Conservation (phyloP, 2,888 invertebrate genomes). For the Pristionchus arcanus region DNA sequence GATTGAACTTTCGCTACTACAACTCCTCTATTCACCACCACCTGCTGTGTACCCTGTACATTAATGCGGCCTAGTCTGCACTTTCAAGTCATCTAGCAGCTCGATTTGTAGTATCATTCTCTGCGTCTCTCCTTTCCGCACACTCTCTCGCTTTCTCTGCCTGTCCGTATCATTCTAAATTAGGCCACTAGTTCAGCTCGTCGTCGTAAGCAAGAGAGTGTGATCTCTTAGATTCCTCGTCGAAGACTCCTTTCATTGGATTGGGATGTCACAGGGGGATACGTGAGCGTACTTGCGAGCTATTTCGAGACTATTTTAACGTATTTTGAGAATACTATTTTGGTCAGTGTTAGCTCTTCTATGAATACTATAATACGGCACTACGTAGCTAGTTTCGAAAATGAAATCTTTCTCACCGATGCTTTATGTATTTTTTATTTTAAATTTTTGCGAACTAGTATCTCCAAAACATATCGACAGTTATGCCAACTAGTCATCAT, state of each 20-base stretch:
- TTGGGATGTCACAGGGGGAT: background rate
- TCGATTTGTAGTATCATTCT: background rate
- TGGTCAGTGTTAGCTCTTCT: background rate
- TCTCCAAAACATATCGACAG: too few species aligned
- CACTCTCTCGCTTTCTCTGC: background rate
- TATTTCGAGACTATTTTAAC: background rate
- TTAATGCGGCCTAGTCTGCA: background rate
- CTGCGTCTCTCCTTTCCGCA: background rate
- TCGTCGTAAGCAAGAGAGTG: background rate
- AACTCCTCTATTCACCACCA: background rate
- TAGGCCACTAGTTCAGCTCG: background rate
- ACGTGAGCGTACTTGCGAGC: background rate
- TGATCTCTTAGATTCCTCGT: background rate
- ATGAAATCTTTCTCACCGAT: too few species aligned
- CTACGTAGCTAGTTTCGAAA: too few species aligned
- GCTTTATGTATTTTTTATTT: too few species aligned
- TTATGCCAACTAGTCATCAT: too few species aligned
- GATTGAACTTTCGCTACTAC: too few species aligned
- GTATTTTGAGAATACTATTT: background rate
- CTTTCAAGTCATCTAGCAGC: background rate
- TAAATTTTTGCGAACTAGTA: too few species aligned
- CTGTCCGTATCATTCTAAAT: background rate
- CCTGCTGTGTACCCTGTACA: background rate
- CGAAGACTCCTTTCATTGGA: background rate
- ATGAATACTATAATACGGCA: too few species aligned